A percentile compares a stretch with the other conserved stretches of the same genome.
phyloP scores from a whole-genome alignment of 2,888 invertebrate species.

The Liodrosophila aerea region DNA sequence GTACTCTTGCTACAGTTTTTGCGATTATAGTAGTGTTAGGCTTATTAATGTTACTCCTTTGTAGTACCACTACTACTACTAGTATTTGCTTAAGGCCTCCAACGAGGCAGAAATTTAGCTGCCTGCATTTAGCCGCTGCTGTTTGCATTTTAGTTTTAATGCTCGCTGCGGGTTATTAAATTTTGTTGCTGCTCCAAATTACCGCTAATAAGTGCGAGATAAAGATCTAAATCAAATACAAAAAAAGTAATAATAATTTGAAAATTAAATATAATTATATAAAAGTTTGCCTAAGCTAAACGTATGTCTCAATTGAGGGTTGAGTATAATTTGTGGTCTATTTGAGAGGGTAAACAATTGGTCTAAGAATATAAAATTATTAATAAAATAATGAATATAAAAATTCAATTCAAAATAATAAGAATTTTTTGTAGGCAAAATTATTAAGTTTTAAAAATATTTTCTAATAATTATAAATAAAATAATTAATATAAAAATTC shows the following conservation, averaged over 20 bases:
- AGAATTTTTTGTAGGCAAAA: too few relatives aligned
- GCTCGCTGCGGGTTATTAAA: constrained; percentile 49
- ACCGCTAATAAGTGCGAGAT: constrained; percentile 46
- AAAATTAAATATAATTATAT: too few relatives aligned
- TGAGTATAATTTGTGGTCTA: too few relatives aligned
- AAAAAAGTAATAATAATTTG: constrained; percentile 5
- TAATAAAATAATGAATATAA: too few relatives aligned
- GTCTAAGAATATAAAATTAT: too few relatives aligned
- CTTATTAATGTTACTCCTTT: constrained; percentile 19
- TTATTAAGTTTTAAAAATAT: neutral
- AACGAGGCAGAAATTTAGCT: constrained; percentile 62
- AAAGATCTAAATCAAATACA: constrained; percentile 28
- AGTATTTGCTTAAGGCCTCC: constrained; percentile 54
- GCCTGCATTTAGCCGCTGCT: neutral
- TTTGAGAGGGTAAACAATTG: too few relatives aligned
- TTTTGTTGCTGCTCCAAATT: constrained; percentile 44
- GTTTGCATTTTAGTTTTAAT: constrained; percentile 46
- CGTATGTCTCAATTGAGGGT: too few relatives aligned
- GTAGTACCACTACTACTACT: too few relatives aligned
- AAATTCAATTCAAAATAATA: too few relatives aligned
- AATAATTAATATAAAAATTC: neutral
- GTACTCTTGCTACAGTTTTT: too few relatives aligned
- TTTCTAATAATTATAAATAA: neutral
- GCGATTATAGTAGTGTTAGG: neutral
- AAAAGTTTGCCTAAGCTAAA: too few relatives aligned